phyloP scores from a whole-genome alignment of 2,888 invertebrate species.

The Diarsia dahlii region DNA sequence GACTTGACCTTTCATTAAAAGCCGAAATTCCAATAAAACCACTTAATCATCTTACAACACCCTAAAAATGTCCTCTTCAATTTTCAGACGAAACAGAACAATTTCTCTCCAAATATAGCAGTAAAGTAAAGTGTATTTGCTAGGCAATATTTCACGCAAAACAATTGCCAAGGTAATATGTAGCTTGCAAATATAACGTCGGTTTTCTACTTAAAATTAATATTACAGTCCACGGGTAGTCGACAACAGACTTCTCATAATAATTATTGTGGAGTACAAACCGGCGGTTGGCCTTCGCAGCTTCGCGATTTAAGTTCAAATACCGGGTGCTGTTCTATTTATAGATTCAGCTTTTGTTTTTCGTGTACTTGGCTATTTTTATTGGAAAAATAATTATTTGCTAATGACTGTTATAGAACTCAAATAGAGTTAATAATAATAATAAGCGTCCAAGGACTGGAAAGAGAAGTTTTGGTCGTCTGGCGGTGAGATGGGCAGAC shows the following conservation, averaged over 20 bases:
- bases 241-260: constrained; percentile 71
- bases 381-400: too few relatives aligned
- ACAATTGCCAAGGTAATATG: constrained; percentile 69
- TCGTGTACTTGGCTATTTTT: too few relatives aligned
- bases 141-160: constrained; percentile 61
- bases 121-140: constrained; percentile 58
- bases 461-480: too few relatives aligned
- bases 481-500: too few relatives aligned
- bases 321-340: constrained; percentile 26
- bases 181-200: constrained; percentile 70
- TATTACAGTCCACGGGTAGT: constrained; percentile 72
- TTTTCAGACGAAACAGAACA: constrained; percentile 34
- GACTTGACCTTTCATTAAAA: not conserved
- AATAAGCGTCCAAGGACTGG: too few relatives aligned
- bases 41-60: constrained; percentile 28
- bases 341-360: constrained; percentile 28
- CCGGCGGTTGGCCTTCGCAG: constrained; percentile 57
- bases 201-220: constrained; percentile 77
- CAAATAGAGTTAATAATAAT: too few relatives aligned
- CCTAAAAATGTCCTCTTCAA: constrained; percentile 22
- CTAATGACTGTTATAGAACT: too few relatives aligned
- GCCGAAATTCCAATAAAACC: not conserved
- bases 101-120: constrained; percentile 47
- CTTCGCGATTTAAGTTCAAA: constrained; percentile 32
- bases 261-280: constrained; percentile 69